Conservation (phyloP, 2,113 vertebrate genomes). For the Hippocampus abdominalis region DNA sequence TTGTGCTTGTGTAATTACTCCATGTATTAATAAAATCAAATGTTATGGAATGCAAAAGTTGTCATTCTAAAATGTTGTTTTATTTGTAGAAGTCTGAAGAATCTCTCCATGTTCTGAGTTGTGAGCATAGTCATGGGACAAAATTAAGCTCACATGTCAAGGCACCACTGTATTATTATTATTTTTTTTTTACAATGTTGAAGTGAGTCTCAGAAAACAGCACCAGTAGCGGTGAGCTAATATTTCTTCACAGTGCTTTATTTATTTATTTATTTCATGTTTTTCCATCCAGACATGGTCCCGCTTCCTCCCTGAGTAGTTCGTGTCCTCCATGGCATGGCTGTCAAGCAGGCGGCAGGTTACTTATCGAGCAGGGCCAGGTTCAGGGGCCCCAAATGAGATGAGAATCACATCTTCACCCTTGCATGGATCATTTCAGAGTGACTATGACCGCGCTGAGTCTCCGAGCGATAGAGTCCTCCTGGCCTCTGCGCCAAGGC, state of each 20-base stretch:
- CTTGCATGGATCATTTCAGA: constrained; percentile 51
- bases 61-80: too few species aligned
- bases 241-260: not conserved
- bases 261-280: not conserved
- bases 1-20: too few species aligned
- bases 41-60: too few species aligned
- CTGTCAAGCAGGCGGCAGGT: constrained; percentile 34
- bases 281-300: not conserved
- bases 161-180: too few species aligned
- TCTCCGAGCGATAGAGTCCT: constrained; percentile 61
- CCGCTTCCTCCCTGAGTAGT: constrained; percentile 1
- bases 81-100: too few species aligned
- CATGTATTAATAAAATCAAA: too few species aligned
- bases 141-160: too few species aligned
- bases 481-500: constrained; percentile 55
- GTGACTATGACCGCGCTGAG: constrained; percentile 51
- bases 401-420: constrained; percentile 63
- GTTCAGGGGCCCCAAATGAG: constrained; percentile 61
- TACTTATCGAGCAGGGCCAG: constrained; percentile 52
- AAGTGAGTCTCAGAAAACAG: too few species aligned
- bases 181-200: too few species aligned
- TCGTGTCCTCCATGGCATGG: constrained; percentile 27
- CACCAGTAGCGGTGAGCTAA: not conserved
- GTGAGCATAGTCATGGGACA: too few species aligned
- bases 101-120: too few species aligned